Conservation (phyloP, 2,888 invertebrate genomes). For the Rhingia campestris region DNA sequence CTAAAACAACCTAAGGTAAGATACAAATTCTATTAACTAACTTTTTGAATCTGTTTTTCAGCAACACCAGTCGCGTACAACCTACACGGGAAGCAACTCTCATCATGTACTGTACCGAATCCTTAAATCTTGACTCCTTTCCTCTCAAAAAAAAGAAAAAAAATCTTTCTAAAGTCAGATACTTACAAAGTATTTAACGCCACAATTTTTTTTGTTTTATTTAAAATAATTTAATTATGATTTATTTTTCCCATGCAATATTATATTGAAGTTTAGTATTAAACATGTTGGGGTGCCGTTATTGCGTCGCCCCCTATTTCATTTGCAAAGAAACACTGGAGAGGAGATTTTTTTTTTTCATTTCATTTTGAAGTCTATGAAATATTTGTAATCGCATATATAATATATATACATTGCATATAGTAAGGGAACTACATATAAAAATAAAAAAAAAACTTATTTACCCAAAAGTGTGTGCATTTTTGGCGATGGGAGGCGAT, state of each 20-base stretch:
- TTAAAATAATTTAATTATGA: constrained; percentile 51
- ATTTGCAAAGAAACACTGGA: too few species aligned
- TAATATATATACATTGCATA: constrained; percentile 40
- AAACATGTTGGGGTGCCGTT: constrained; percentile 33
- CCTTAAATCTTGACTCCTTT: constrained; percentile 27
- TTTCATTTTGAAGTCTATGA: constrained; percentile 52
- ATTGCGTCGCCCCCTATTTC: too few species aligned
- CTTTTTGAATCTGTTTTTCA: constrained; percentile 69
- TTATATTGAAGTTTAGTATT: constrained; percentile 57
- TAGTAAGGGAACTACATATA: constrained; percentile 27
- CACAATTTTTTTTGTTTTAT: constrained; percentile 16
- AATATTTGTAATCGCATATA: constrained; percentile 63
- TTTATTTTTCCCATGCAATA: constrained; percentile 62
- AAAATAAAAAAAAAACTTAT: constrained; percentile 32
- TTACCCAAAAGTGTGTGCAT: constrained; percentile 36
- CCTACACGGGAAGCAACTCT: constrained; percentile 30
- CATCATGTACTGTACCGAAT: constrained; percentile 39
- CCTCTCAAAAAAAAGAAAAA: constrained; percentile 7
- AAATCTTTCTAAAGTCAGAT: constrained; percentile 32
- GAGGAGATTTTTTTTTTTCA: constrained; percentile 31
- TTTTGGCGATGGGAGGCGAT: constrained; percentile 38
- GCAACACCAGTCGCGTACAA: constrained; percentile 28
- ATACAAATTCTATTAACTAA: constrained; percentile 64
- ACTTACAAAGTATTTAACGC: constrained; percentile 52
- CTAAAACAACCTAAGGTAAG: constrained; percentile 51